phyloP scores from a whole-genome alignment of 2,888 invertebrate species.

The Rhagonycha lutea region DNA sequence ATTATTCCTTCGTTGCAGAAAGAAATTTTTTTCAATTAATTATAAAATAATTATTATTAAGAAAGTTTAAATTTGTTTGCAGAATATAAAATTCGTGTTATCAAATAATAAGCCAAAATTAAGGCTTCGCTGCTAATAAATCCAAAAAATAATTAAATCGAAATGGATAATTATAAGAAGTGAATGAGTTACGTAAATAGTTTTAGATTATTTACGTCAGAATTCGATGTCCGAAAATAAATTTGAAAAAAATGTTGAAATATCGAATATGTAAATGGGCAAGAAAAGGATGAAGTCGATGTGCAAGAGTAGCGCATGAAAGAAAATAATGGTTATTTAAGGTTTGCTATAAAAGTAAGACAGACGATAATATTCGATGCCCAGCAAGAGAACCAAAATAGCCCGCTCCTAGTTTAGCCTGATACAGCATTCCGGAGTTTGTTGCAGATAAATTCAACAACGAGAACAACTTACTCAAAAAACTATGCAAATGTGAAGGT shows the following conservation, averaged over 20 bases:
- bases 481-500: conserved; percentile 26
- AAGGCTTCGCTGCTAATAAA: neutral
- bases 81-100: neutral
- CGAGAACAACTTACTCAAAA: conserved; percentile 16
- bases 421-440: conserved; percentile 36
- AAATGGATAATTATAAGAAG: neutral
- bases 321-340: conserved; percentile 13
- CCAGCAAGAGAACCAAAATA: conserved; percentile 38
- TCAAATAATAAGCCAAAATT: neutral
- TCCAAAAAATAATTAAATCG: neutral
- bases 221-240: conserved; percentile 1
- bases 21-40: neutral
- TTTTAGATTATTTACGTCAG: neutral
- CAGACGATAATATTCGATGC: conserved; percentile 23
- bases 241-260: neutral
- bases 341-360: conserved; percentile 12
- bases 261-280: neutral
- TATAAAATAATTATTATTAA: neutral
- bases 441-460: conserved; percentile 22
- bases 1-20: neutral
- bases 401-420: conserved; percentile 45
- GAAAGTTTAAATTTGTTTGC: neutral
- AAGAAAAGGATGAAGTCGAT: neutral
- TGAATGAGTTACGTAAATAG: neutral
- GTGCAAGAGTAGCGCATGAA: conserved; percentile 8